Base-by-base conservation (phyloP, 2,113 vertebrate genomes). In the Amblyornis subalaris region DNA sequence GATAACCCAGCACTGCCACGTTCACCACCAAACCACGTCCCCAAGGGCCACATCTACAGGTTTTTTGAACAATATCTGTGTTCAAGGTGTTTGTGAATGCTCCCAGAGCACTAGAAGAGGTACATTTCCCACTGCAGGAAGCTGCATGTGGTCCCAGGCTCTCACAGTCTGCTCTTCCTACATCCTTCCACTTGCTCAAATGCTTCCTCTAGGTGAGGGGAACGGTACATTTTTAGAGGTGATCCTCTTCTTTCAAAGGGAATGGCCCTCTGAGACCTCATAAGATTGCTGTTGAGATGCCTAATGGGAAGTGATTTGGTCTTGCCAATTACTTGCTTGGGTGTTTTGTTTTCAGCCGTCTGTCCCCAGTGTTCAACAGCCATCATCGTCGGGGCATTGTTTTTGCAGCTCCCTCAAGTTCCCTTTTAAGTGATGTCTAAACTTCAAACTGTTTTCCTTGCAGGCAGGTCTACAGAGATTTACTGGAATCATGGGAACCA, bases 401-500 rank as follows among this genome's bases (percentile, higher is more conserved):
- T 88, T 50, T 26, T 61, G 28, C 18, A 86, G 35, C 18, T 57
- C 83, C 29, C 22, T 79, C 73, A 62, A 45, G 50, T 42, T 74
- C 45, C 44, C 76, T 77, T 93, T 87, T 60, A 87, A 82, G 25
- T 62, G n/a, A 62, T 44, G 58, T 24, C 87, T 76, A 15, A 78
- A 40, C 29, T 58, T 77, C 79, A 47, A 77, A 55, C 61, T 64
- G n/a, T 66, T 93, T 95, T 77, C 82, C 85, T 94, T 84, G 66
- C 73, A 75, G 40, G 50, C 77, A 83, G 74, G 69, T 90, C 90
- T 94, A 14, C 50, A 88, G 85, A 64, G 61, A 79, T 88, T 80
- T 76, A 35, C 45, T 64, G 65, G 61, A 73, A 80, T 50, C 89
- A 88, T 69, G 89, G 76, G 94, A 97, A 96, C 65, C 31, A 28